Evolutionary conservation across 2,888 invertebrate genomes (phyloP).

Genomic region (Neoascia interrupta): DNA sequence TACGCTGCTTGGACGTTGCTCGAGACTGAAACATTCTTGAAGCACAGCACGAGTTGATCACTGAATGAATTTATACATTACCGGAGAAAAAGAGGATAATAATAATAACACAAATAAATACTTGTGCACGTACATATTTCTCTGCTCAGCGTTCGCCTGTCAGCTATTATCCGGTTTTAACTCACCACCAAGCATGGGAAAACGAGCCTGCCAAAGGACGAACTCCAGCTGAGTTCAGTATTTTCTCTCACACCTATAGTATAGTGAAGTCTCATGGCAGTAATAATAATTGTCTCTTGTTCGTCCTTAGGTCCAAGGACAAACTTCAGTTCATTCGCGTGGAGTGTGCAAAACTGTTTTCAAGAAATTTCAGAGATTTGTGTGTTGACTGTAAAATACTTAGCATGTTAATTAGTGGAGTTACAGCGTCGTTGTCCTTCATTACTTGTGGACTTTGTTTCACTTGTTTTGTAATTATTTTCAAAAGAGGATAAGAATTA

Average conservation of each 20-base stretch:
- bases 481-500: constrained; percentile 39
- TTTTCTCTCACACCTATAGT: constrained; percentile 19
- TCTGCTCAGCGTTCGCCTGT: constrained; percentile 41
- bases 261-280: constrained; percentile 15
- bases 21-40: constrained; percentile 7
- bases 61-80: constrained; percentile 30
- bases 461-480: constrained; percentile 38
- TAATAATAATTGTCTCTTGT: constrained; percentile 41
- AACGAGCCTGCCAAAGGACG: constrained; percentile 8
- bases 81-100: constrained; percentile 7
- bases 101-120: constrained; percentile 62
- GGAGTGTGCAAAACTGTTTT: constrained; percentile 25
- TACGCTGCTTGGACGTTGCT: constrained; percentile 5
- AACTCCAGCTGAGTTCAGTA: constrained; percentile 32
- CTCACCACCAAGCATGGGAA: constrained; percentile 40
- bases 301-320: constrained; percentile 52
- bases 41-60: constrained; percentile 54
- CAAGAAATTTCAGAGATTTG: constrained; percentile 37
- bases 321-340: constrained; percentile 22
- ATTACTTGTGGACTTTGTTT: background rate
- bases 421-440: constrained; percentile 26
- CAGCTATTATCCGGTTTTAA: constrained; percentile 54
- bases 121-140: constrained; percentile 46
- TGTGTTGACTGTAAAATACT: constrained; percentile 56
- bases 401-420: constrained; percentile 61